Evolutionary conservation across 1,140 invertebrate species (phyloP).

Genomic region (Sogatella furcifera): DNA sequence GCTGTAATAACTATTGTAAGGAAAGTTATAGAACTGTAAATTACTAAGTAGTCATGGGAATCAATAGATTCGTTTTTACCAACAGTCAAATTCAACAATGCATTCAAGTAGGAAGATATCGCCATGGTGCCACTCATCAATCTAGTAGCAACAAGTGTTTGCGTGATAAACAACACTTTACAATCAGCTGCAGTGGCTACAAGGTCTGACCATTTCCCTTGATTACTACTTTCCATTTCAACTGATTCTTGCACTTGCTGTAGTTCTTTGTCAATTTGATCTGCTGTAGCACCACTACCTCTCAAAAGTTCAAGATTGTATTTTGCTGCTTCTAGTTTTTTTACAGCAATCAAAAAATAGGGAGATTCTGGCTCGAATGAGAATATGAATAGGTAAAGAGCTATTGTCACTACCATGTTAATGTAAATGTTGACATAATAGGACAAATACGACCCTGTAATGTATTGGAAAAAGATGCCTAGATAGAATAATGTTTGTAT

Average conservation of each 20-base stretch:
- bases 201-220: conserved; percentile 18
- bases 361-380: conserved; percentile 73
- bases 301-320: conserved; percentile 53
- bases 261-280: conserved; percentile 24
- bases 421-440: conserved; percentile 54
- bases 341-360: conserved; percentile 49
- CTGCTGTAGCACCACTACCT: conserved; percentile 10
- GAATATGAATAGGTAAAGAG: conserved; percentile 52
- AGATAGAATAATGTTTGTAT: conserved; percentile 65
- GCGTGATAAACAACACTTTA: conserved; percentile 19
- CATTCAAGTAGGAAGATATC: conserved; percentile 20
- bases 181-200: conserved; percentile 15
- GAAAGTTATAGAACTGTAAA: no score
- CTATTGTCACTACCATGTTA: conserved; percentile 44
- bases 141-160: conserved; percentile 20
- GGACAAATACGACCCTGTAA: conserved; percentile 57
- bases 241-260: conserved; percentile 16
- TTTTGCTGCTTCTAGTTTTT: conserved; percentile 47
- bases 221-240: conserved; percentile 16
- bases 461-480: conserved; percentile 62
- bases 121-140: conserved; percentile 20
- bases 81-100: no score
- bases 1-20: no score
- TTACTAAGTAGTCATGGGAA: no score
- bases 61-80: no score